phyloP scores from a whole-genome alignment of 2,888 invertebrate genomes.

The Caenorhabditis imperialis region DNA sequence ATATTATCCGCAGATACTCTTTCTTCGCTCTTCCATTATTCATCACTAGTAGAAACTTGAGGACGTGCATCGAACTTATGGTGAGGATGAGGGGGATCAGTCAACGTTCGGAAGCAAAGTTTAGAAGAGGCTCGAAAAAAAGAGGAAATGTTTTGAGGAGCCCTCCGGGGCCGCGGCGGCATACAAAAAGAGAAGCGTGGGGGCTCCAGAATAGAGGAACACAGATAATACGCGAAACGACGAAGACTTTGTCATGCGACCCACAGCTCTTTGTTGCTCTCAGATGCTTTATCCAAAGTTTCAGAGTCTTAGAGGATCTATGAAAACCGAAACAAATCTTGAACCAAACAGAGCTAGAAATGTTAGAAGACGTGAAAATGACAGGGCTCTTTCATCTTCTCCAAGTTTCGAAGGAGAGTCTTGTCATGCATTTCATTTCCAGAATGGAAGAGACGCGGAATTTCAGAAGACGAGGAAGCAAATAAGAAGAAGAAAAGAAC shows the following conservation, averaged over 20 bases:
- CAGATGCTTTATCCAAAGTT: too few relatives aligned
- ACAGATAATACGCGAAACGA: background rate
- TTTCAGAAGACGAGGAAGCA: too few relatives aligned
- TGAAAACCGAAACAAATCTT: background rate
- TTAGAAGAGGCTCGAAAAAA: slow-evolving; percentile 18
- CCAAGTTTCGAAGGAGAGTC: too few relatives aligned
- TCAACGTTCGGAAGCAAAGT: background rate
- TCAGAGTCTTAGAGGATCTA: too few relatives aligned
- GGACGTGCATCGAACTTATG: background rate
- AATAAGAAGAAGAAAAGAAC: too few relatives aligned
- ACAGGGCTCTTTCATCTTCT: slow-evolving; percentile 9
- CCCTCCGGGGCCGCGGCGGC: background rate
- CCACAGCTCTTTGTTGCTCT: too few relatives aligned
- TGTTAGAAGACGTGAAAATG: background rate
- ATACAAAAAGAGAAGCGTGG: background rate
- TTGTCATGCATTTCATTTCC: too few relatives aligned
- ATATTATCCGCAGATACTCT: background rate
- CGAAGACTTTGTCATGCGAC: too few relatives aligned
- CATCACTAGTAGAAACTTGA: slow-evolving; percentile 15
- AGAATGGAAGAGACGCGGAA: too few relatives aligned
- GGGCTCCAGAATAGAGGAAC: background rate
- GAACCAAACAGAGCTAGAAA: background rate
- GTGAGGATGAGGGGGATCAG: background rate
- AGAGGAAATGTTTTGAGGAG: slow-evolving; percentile 21
- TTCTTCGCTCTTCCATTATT: slow-evolving; percentile 17